phyloP scores from a whole-genome alignment of 2,888 invertebrate genomes.

The Alcis repandata region DNA sequence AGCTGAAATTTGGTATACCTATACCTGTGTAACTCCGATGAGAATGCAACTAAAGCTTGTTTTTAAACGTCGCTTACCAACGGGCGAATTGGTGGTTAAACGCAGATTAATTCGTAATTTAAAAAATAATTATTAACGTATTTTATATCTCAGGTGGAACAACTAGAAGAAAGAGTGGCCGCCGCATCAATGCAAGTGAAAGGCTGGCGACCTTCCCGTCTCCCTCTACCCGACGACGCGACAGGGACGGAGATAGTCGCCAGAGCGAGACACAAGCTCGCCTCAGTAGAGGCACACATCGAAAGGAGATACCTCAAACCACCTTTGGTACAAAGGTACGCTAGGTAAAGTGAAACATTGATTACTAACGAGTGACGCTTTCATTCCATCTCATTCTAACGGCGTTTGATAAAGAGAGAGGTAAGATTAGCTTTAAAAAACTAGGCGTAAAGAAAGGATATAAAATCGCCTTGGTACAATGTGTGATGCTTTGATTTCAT shows the following conservation, averaged over 20 bases:
- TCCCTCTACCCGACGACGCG: slow-evolving; percentile 84
- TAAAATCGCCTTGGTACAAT: neutral
- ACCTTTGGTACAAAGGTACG: slow-evolving; percentile 90
- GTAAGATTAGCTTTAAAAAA: slow-evolving; percentile 1
- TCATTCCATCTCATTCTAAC: slow-evolving; percentile 25
- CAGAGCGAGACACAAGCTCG: slow-evolving; percentile 90
- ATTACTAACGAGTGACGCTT: slow-evolving; percentile 38
- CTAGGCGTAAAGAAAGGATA: too few relatives aligned
- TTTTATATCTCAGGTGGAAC: slow-evolving; percentile 90
- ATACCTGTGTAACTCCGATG: too few relatives aligned
- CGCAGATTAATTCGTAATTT: too few relatives aligned
- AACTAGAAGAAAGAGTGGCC: slow-evolving; percentile 95
- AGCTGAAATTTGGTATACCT: too few relatives aligned
- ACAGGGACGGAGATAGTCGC: slow-evolving; percentile 86
- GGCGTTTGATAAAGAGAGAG: slow-evolving; percentile 8
- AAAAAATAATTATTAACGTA: too few relatives aligned
- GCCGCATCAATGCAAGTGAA: slow-evolving; percentile 96
- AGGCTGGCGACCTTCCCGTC: slow-evolving; percentile 90
- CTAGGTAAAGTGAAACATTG: slow-evolving; percentile 69
- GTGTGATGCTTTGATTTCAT: slow-evolving; percentile 28
- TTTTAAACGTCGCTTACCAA: too few relatives aligned
- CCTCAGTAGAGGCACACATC: slow-evolving; percentile 95
- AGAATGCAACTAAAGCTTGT: too few relatives aligned
- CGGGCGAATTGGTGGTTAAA: too few relatives aligned
- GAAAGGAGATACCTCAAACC: slow-evolving; percentile 97